Evolutionary conservation across 2,888 invertebrate species (phyloP).

Genomic region (Sericinus montela): DNA sequence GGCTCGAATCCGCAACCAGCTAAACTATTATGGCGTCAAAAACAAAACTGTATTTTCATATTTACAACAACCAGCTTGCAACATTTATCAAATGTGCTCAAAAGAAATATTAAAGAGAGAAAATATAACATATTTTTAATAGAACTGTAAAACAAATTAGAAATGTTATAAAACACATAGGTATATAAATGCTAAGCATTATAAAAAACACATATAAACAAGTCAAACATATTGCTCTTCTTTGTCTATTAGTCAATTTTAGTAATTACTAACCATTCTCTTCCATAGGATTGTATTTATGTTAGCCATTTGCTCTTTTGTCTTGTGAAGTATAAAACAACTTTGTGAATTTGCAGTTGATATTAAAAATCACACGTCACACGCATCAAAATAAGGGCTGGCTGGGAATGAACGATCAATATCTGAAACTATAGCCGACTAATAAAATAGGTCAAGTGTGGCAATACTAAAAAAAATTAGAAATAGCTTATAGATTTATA

Average conservation of each 20-base stretch:
- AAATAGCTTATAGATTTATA: neutral
- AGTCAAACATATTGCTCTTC: too few species aligned
- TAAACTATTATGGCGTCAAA: too few species aligned
- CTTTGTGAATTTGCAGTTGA: neutral
- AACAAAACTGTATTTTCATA: neutral
- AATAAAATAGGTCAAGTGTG: constrained; percentile 17
- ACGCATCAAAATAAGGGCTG: neutral
- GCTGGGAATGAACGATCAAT: constrained; percentile 19
- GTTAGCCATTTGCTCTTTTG: constrained; percentile 44
- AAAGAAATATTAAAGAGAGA: neutral
- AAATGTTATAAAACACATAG: too few species aligned
- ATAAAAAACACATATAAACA: too few species aligned
- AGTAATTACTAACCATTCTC: constrained; percentile 50
- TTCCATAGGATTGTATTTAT: constrained; percentile 47
- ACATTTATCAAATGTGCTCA: neutral
- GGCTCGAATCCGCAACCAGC: too few species aligned
- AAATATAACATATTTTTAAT: too few species aligned
- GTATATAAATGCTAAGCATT: neutral
- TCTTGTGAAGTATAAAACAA: neutral
- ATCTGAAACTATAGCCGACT: constrained; percentile 19
- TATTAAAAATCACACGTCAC: neutral
- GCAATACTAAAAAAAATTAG: neutral
- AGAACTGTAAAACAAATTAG: too few species aligned
- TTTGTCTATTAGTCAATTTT: neutral
- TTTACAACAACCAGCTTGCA: neutral